A percentile compares a stretch with the other conserved stretches of the same genome.
Conservation (phyloP, 2,888 invertebrate genomes). For the Melanophora roralis region DNA sequence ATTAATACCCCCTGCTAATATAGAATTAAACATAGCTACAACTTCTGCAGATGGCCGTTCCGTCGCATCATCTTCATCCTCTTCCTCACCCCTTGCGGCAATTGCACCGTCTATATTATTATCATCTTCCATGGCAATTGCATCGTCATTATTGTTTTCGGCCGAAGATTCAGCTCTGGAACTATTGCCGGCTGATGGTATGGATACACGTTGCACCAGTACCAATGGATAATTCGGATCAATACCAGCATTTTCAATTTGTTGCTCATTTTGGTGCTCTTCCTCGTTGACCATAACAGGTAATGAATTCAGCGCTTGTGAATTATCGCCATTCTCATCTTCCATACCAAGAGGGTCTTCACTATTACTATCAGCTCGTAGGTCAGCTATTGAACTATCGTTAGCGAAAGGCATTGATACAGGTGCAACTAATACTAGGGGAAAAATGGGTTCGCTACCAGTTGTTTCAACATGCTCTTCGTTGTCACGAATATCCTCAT, state of each 20-base stretch:
- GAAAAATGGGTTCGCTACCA: too few species aligned
- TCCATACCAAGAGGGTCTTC: too few species aligned
- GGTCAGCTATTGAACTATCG: too few species aligned
- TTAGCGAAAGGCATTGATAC: too few species aligned
- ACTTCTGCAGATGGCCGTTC: neutral
- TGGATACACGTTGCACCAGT: slow-evolving; percentile 43
- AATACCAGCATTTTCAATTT: slow-evolving; percentile 58
- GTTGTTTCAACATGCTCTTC: too few species aligned
- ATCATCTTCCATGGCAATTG: slow-evolving; percentile 40
- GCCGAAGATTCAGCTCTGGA: neutral
- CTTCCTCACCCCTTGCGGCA: neutral
- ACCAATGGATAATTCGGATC: slow-evolving; percentile 56
- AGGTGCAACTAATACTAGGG: too few species aligned
- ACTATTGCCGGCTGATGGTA: slow-evolving; percentile 17
- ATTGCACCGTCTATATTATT: neutral
- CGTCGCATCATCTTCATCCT: neutral
- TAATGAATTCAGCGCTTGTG: too few species aligned
- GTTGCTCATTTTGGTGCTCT: slow-evolving; percentile 53
- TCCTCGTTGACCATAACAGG: slow-evolving; percentile 20
- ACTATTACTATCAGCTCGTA: too few species aligned
- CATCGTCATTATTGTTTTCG: neutral
- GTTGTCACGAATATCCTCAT: too few species aligned
- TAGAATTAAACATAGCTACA: slow-evolving; percentile 10
- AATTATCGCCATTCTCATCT: too few species aligned
- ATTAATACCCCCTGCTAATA: slow-evolving; percentile 14